phyloP scores from a whole-genome alignment of 2,113 vertebrate genomes.

The Anarrhichthys ocellatus region DNA sequence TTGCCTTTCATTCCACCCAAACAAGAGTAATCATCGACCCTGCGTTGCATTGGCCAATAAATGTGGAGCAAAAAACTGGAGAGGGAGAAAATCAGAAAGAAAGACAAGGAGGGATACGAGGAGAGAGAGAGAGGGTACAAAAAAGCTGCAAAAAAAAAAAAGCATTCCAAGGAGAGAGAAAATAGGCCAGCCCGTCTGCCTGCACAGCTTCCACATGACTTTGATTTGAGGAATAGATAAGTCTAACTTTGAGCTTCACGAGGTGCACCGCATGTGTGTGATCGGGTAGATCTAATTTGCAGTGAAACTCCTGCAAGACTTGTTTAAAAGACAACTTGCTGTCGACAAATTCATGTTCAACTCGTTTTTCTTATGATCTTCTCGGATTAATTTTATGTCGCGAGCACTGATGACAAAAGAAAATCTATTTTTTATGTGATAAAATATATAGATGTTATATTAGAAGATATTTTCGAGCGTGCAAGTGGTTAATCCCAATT shows the following conservation, averaged over 20 bases:
- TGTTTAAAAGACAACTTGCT: conserved; percentile 15
- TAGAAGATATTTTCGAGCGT: neutral
- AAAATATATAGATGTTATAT: neutral
- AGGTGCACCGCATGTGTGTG: conserved; percentile 47
- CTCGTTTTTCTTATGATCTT: neutral
- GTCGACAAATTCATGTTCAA: neutral
- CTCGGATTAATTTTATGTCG: neutral
- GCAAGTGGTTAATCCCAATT: neutral
- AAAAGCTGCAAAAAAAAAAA: conserved; percentile 17
- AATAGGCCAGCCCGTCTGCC: conserved; percentile 73
- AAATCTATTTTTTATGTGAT: neutral
- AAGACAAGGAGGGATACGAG: conserved; percentile 33
- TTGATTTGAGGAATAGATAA: conserved; percentile 78
- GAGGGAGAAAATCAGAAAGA: conserved; percentile 31
- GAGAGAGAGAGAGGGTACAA: conserved; percentile 8
- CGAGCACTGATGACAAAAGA: neutral
- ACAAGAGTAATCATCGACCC: conserved; percentile 59
- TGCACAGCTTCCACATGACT: conserved; percentile 73
- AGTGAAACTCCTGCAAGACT: conserved; percentile 18
- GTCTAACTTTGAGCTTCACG: conserved; percentile 60
- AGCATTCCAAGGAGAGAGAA: conserved; percentile 71
- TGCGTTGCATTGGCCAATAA: conserved; percentile 36
- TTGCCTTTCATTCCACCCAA: conserved; percentile 56
- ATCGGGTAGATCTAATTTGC: conserved; percentile 35
- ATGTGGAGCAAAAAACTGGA: conserved; percentile 36